Conservation (phyloP, 2,797 vertebrate species). For the Artibeus lituratus region DNA sequence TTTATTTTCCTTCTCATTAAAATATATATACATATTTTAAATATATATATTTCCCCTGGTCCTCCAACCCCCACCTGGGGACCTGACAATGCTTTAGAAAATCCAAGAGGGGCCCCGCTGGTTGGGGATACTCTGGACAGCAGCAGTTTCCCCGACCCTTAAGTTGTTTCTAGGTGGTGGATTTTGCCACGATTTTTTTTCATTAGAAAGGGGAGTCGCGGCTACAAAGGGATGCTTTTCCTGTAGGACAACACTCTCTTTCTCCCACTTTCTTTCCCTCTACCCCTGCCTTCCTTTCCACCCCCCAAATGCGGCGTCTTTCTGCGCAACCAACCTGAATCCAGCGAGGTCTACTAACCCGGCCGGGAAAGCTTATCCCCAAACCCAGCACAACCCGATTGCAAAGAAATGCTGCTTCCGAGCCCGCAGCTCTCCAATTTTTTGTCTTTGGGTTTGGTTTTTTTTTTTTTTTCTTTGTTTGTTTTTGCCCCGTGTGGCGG, state of each 20-base stretch:
- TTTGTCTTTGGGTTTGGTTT: background rate
- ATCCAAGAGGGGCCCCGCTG: background rate
- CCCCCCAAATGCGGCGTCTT: background rate
- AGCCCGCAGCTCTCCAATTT: background rate
- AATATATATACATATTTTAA: too few relatives aligned
- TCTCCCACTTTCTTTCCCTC: background rate
- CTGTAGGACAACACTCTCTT: background rate
- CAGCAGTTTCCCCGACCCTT: background rate
- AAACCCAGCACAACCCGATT: conserved; percentile 21
- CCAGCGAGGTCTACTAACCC: background rate
- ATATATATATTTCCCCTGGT: background rate
- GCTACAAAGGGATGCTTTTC: conserved; percentile 37
- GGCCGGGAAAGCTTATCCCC: background rate
- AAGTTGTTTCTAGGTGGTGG: background rate
- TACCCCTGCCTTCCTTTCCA: background rate
- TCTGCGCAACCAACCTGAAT: background rate
- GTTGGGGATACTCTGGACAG: background rate
- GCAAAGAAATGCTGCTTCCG: background rate
- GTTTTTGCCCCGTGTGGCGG: background rate
- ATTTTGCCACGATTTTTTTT: background rate
- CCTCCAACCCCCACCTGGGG: background rate
- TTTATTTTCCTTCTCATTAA: background rate
- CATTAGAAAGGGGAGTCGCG: conserved; percentile 25
- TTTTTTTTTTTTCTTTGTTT: background rate
- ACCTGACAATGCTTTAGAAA: background rate